Percentiles rank a stretch among this genome's conserved stretches.
These are phyloP conservation scores for Esox niger DNA, from an alignment of 2,113 vertebrate species.

Conservation along the genomic window DNA sequence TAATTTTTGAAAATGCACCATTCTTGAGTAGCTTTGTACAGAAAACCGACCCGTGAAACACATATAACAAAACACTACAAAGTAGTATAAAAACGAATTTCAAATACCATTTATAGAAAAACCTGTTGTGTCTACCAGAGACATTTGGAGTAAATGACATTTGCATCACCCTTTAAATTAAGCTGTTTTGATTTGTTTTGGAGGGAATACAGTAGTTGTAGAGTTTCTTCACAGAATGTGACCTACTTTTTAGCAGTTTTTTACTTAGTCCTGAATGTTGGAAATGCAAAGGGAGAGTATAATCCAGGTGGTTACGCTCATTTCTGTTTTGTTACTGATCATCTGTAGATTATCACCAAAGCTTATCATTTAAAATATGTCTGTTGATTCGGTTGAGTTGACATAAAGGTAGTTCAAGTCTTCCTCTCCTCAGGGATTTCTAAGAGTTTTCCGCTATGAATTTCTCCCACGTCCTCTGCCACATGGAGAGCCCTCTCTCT, in stretches of 20 bases:
- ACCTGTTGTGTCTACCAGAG: too few species aligned
- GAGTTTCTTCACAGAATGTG: too few species aligned
- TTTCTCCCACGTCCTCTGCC: conserved; percentile 67
- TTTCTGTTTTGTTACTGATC: not conserved
- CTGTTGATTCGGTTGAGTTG: not conserved
- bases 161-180: too few species aligned
- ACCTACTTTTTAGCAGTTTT: not conserved
- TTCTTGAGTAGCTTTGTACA: too few species aligned
- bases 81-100: too few species aligned
- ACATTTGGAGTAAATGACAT: too few species aligned
- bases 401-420: not conserved
- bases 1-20: too few species aligned
- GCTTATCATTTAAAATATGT: not conserved
- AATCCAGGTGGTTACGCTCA: not conserved
- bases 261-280: not conserved
- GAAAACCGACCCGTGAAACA: too few species aligned
- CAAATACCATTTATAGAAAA: too few species aligned
- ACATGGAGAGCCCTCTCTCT: conserved; percentile 37
- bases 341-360: not conserved
- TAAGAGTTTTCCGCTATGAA: conserved; percentile 51
- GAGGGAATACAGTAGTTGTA: too few species aligned
- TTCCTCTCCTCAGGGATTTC: not conserved
- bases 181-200: too few species aligned
- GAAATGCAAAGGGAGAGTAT: not conserved
- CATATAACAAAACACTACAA: too few species aligned